A percentile compares a stretch with the other conserved stretches of the same genome.
Evolutionary conservation across 2,797 vertebrate species (phyloP).

Genomic region (Aphelocoma californica): DNA sequence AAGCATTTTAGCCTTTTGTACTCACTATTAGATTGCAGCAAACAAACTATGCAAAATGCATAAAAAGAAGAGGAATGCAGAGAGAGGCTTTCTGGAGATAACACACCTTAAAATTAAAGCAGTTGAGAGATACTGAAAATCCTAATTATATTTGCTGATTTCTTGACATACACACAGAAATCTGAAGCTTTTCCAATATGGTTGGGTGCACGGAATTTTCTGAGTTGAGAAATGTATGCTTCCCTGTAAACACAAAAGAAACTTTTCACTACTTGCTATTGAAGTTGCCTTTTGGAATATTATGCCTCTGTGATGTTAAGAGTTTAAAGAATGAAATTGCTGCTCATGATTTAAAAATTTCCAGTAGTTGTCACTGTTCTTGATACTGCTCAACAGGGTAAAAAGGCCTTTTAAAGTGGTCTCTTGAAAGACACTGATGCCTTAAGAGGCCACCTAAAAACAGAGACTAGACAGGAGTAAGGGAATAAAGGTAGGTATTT

Average conservation of each 20-base stretch:
- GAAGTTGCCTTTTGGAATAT: background rate
- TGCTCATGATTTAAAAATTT: conserved; percentile 3
- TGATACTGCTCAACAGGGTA: background rate
- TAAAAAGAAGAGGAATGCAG: background rate
- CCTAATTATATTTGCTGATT: background rate
- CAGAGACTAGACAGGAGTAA: too few relatives aligned
- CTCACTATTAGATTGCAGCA: background rate
- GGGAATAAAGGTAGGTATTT: too few relatives aligned
- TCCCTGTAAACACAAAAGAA: background rate
- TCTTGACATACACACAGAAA: background rate
- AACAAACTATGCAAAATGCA: background rate
- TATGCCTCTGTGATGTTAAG: background rate
- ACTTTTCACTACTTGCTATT: background rate
- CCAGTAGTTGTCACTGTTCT: background rate
- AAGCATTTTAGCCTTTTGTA: background rate
- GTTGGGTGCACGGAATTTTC: background rate
- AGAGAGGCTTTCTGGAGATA: background rate
- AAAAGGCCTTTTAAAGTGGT: background rate
- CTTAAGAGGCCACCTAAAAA: too few relatives aligned
- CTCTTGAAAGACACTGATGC: background rate
- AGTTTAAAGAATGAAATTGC: background rate
- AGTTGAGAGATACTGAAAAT: background rate
- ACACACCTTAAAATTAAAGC: background rate
- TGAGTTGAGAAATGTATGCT: background rate
- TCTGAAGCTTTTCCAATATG: background rate